Conservation (phyloP, 2,113 vertebrate species). For the Pimephales promelas region DNA sequence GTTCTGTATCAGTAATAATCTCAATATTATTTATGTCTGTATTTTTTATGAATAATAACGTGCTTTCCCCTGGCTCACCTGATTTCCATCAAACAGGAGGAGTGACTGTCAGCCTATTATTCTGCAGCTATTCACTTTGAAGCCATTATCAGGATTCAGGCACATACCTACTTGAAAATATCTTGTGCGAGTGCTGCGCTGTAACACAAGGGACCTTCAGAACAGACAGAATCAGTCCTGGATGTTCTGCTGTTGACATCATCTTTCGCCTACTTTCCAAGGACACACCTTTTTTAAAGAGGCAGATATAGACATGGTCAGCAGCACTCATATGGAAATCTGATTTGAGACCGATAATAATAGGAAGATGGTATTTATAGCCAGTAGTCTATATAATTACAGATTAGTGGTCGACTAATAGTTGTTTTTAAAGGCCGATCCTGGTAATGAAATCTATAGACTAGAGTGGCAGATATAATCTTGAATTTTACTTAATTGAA, state of each 20-base stretch:
- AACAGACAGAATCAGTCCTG: slow-evolving; percentile 12
- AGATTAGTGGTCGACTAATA: background rate
- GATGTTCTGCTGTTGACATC: slow-evolving; percentile 36
- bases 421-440: background rate
- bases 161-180: background rate
- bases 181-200: slow-evolving; percentile 1
- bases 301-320: background rate
- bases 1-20: too few species aligned
- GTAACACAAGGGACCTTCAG: background rate
- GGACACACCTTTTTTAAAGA: slow-evolving; percentile 23
- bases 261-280: background rate
- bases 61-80: too few species aligned
- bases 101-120: too few species aligned
- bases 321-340: background rate
- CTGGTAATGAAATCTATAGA: background rate
- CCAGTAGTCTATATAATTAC: background rate
- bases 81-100: too few species aligned
- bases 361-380: too few species aligned
- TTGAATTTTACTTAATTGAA: background rate
- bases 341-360: background rate
- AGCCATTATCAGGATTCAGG: too few species aligned
- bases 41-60: too few species aligned
- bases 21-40: too few species aligned
- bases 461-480: background rate
- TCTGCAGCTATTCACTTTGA: too few species aligned